A percentile compares a stretch with the other conserved stretches of the same genome.
These are phyloP conservation scores for Typhlichthys subterraneus DNA, from an alignment of 2,797 vertebrate genomes.

Conservation along the genomic window DNA sequence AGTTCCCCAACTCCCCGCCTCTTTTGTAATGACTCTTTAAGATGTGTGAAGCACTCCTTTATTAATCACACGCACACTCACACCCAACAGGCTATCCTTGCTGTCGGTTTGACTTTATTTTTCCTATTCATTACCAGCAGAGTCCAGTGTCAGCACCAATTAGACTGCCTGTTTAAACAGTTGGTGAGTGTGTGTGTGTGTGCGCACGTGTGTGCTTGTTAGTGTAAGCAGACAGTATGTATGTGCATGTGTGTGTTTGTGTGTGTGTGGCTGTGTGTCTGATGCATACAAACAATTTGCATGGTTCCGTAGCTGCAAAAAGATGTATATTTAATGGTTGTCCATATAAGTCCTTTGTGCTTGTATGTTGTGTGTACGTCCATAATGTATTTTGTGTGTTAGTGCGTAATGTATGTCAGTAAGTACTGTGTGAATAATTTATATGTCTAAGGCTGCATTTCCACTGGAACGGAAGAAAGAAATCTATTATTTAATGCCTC, in stretches of 20 bases:
- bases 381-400: no score
- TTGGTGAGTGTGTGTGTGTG: constrained; percentile 5
- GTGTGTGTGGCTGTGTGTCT: constrained; percentile 2
- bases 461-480: no score
- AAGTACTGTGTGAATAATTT: no score
- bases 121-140: constrained; percentile 36
- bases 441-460: no score
- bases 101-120: constrained; percentile 33
- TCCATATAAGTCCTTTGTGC: no score
- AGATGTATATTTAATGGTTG: no score
- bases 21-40: constrained; percentile 47
- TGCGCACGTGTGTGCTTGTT: neutral
- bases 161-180: constrained; percentile 20
- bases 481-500: neutral
- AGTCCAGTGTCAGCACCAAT: constrained; percentile 35
- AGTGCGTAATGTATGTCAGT: no score
- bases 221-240: constrained; percentile 1
- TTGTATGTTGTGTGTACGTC: no score
- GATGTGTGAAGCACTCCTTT: constrained; percentile 41
- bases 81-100: neutral
- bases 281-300: neutral
- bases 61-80: constrained; percentile 45
- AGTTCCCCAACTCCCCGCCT: no score
- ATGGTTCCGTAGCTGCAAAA: no score
- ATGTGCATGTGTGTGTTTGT: neutral